Evolutionary conservation across 2,888 invertebrate species (phyloP).

Genomic region (Melanostoma mellinum): DNA sequence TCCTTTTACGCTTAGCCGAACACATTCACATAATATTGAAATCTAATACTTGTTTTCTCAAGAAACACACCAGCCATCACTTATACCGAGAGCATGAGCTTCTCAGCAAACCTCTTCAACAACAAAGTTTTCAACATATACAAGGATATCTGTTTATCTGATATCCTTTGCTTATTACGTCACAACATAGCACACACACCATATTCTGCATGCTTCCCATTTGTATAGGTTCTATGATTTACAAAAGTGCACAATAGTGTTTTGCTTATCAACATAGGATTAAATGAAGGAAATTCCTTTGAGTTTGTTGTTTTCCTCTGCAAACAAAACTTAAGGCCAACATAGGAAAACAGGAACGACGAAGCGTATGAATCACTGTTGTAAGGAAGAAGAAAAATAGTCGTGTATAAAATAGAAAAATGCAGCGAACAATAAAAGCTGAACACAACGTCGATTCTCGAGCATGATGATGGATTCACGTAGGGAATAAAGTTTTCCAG

Average conservation of each 20-base stretch:
- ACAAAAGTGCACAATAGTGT: conserved; percentile 67
- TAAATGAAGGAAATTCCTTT: conserved; percentile 55
- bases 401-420: conserved; percentile 27
- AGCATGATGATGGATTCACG: conserved; percentile 44
- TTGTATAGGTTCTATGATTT: conserved; percentile 59
- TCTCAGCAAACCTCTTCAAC: conserved; percentile 30
- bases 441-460: conserved; percentile 40
- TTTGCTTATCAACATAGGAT: conserved; percentile 64
- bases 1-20: conserved; percentile 29
- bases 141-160: conserved; percentile 8
- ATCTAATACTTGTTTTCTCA: conserved; percentile 43
- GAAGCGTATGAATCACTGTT: not conserved
- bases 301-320: conserved; percentile 36
- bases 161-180: conserved; percentile 3
- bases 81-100: conserved; percentile 26
- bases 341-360: conserved; percentile 1
- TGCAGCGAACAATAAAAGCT: conserved; percentile 37
- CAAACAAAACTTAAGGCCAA: conserved; percentile 18
- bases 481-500: conserved; percentile 24
- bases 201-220: conserved; percentile 47
- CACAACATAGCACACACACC: conserved; percentile 14
- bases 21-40: conserved; percentile 30
- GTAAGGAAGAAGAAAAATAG: not conserved
- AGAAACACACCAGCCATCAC: conserved; percentile 57
- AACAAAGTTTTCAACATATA: conserved; percentile 37